A percentile compares a stretch with the other conserved stretches of the same genome.
Conservation (phyloP, 2,888 invertebrate species). For the Athalia rosae region DNA sequence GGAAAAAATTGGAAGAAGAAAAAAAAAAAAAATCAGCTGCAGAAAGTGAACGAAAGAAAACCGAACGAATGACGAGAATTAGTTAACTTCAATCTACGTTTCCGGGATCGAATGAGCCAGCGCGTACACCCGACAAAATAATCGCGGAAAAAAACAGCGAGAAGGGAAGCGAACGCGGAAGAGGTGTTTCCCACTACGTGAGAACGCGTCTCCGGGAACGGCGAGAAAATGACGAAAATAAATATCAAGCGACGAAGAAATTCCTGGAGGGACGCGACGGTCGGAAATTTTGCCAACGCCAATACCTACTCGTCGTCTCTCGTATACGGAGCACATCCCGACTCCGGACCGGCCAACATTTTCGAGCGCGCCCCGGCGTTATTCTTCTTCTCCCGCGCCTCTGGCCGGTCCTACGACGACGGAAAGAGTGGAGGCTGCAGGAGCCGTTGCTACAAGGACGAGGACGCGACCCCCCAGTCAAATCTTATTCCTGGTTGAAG, state of each 20-base stretch:
- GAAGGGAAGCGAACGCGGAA: not conserved
- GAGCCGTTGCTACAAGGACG: no score
- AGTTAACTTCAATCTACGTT: not conserved
- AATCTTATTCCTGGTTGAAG: constrained; percentile 25
- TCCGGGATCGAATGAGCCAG: no score
- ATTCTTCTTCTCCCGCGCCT: not conserved
- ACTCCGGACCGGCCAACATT: not conserved
- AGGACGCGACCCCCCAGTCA: not conserved
- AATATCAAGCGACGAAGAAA: constrained; percentile 11
- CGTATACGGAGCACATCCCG: not conserved
- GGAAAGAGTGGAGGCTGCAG: no score
- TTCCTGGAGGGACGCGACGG: not conserved
- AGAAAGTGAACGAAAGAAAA: no score
- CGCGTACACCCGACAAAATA: not conserved
- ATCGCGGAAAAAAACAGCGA: not conserved
- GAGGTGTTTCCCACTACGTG: not conserved
- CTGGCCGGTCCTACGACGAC: no score
- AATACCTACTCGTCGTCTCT: constrained; percentile 14
- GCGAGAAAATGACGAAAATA: not conserved
- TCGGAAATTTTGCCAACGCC: constrained; percentile 34
- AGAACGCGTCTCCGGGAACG: not conserved
- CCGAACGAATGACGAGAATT: not conserved
- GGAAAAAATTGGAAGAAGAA: not conserved
- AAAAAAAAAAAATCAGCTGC: not conserved
- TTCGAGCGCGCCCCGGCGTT: not conserved